A percentile compares a stretch with the other conserved stretches of the same genome.
Evolutionary conservation across 2,113 vertebrate species (phyloP).

Genomic region (Tragelaphus scriptus): DNA sequence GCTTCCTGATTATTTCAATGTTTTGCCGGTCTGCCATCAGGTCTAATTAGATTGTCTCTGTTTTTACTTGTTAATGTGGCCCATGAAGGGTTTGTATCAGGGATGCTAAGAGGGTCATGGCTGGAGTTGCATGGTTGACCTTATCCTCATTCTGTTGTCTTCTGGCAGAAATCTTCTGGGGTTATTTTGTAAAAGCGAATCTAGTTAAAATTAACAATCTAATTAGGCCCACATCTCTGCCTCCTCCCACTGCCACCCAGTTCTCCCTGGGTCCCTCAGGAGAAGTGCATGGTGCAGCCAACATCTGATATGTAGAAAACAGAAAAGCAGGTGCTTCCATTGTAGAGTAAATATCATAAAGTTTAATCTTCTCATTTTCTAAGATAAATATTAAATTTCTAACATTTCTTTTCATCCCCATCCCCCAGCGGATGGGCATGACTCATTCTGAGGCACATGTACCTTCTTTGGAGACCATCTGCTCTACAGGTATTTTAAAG

Average conservation of each 20-base stretch:
- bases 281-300: too few relatives aligned
- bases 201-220: neutral
- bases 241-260: neutral
- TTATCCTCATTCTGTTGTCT: neutral
- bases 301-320: neutral
- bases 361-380: neutral
- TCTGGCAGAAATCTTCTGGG: neutral
- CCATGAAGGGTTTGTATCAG: neutral
- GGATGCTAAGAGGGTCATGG: neutral
- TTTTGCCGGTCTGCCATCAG: neutral
- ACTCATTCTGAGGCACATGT: neutral
- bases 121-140: neutral
- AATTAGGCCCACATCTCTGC: neutral
- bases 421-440: too few relatives aligned
- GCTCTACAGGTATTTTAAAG: neutral
- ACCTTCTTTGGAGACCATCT: neutral
- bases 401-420: neutral
- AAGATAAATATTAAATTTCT: neutral
- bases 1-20: neutral
- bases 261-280: neutral
- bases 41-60: neutral
- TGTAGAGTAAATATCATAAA: neutral
- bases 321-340: neutral
- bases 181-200: neutral
- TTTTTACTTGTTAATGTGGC: neutral